Evolutionary conservation across 2,797 vertebrate species (phyloP), one percentile per base, ranked within the genome.

Genomic region (Hemibagrus guttatus): DNA sequence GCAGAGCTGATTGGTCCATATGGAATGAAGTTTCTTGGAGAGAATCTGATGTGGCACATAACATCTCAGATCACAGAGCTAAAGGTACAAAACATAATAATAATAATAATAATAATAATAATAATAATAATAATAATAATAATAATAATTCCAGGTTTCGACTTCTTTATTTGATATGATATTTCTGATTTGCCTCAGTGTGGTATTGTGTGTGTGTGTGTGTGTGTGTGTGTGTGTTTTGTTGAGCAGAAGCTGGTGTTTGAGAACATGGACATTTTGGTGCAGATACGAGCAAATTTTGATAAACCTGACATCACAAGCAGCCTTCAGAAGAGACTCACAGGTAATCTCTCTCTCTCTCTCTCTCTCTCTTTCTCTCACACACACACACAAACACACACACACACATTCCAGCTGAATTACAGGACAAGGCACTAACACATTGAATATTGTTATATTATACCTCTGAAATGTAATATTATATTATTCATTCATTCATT

Each of bases 31-130:
- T 98, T 97, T 92, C 91, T 99, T 89, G 96, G 95, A 7, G 98
- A 98, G 90, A 98, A 98, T 91, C 95, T 99, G 83, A 97, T 98
- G 96, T 99, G 97, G 98, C 98, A 99, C 75, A 96, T 99, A 92
- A 96, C 96, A n/a, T 98, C 97, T 42, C 97, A 99, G 94, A 94
- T 99, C 42, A 92, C 92, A 6, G 97, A 98, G 91, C 93, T 99
- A 74, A 98, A 98, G 97, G 98, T 97, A 93, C 7, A 42, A 78
- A 58, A 46, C 56, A 14, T 4, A 14, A 26, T n/a, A 59, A 26
- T 7, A 42, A 39, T 14, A 61, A n/a, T 14, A 81, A 59, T 21
- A 80, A 61, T 23, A 23, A 35, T 23, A 59, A 61, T 12, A 58
- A 59, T 2, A 59, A 74, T n/a, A 74, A 49, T 46, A 46, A 74